Conservation (phyloP, 2,888 invertebrate species). For the Leucophora obtusa region DNA sequence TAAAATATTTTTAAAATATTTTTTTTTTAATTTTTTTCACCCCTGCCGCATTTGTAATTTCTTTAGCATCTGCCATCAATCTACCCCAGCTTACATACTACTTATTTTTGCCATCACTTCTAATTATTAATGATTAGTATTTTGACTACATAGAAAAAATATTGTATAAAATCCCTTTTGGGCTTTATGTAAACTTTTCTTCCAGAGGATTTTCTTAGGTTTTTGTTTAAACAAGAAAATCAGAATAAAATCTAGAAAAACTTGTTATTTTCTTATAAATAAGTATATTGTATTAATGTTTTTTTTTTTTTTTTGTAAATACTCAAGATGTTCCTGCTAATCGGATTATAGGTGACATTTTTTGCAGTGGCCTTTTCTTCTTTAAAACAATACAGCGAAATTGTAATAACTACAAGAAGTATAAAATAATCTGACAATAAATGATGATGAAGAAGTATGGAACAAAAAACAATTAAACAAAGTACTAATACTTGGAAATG, state of each 20-base stretch:
- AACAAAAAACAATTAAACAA: conserved; percentile 35
- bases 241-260: neutral
- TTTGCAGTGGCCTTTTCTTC: conserved; percentile 17
- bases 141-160: neutral
- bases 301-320: conserved; percentile 3
- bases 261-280: conserved; percentile 3
- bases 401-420: neutral
- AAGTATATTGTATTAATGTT: neutral
- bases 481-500: neutral
- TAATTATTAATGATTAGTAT: neutral
- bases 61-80: too few species aligned
- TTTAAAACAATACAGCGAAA: neutral
- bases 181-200: neutral
- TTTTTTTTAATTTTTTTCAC: too few species aligned
- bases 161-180: neutral
- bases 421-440: conserved; percentile 37
- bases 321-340: conserved; percentile 42
- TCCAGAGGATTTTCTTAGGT: neutral
- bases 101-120: neutral
- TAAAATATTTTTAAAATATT: too few species aligned
- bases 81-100: too few species aligned
- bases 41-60: too few species aligned
- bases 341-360: conserved; percentile 53
- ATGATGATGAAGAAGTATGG: neutral
- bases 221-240: neutral